Evolutionary conservation across 2,113 vertebrate species (phyloP).

Genomic region (Apteryx mantelli): DNA sequence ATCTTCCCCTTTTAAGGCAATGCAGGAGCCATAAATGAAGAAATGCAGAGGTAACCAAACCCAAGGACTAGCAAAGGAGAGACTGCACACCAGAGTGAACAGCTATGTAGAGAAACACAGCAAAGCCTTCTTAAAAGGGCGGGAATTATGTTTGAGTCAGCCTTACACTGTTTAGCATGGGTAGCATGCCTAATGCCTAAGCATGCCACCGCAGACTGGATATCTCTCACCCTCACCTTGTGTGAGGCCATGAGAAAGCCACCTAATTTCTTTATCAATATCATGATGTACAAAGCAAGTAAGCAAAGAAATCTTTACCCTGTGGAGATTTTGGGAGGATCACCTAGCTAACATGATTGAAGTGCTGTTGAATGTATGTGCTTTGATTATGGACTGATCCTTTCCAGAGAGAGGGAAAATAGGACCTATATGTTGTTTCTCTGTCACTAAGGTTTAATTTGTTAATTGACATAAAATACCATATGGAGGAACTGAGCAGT

Average conservation of each 20-base stretch:
- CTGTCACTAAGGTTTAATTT: slow-evolving; percentile 36
- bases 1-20: not conserved
- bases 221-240: not conserved
- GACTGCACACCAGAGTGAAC: not conserved
- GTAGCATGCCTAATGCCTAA: not conserved
- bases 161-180: not conserved
- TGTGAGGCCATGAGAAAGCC: not conserved
- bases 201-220: not conserved
- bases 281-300: not conserved
- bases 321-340: not conserved
- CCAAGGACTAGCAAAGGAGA: not conserved
- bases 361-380: not conserved
- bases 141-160: not conserved
- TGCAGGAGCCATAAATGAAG: not conserved
- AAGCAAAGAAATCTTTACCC: not conserved
- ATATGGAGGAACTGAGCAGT: slow-evolving; percentile 40
- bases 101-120: not conserved
- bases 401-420: not conserved
- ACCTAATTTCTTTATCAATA: not conserved
- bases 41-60: not conserved
- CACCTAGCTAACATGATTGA: not conserved
- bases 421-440: slow-evolving; percentile 26
- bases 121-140: not conserved
- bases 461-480: slow-evolving; percentile 59
- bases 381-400: not conserved